Evolutionary conservation across 2,113 vertebrate genomes (phyloP), one percentile per base, ranked within the genome.

Genomic region (Sula dactylatra): DNA sequence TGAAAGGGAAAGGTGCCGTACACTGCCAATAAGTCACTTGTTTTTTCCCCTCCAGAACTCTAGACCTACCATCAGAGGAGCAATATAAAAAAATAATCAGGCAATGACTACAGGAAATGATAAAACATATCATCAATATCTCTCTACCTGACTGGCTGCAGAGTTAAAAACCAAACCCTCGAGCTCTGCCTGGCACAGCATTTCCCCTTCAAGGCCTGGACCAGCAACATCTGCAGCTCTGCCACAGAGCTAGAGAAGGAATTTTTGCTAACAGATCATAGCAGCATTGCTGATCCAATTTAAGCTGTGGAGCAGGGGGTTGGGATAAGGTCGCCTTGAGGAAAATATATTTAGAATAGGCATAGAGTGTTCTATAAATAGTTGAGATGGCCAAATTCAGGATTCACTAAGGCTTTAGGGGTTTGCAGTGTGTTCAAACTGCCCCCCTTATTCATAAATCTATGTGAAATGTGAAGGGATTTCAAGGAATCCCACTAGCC

Each of bases 331-430:
- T 80, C 42, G 81, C 71, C 74, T 82, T 91, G 91, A 88, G 89
- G 58, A 88, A 94, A 88, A 47, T 62, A 79, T 91, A 85, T 80
- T 89, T 93, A 92, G 91, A 95, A 92, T 54, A 85, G 44, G 58
- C 65, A 72, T 54, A 65, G 86, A 81, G 21, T 29, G 12, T 45
- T 94, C 95, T 87, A 94, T 73, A 94, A 96, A 95, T 91, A 96
- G 50, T 45, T 47, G 29, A 89, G 73, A 80, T 76, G 74, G 50
- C 38, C 91, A 96, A 87, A 94, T 73, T 89, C 77, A 93, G 49
- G 61, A 91, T 72, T 88, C 85, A 61, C 56, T 61, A 72, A 82
- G 66, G n/a, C 50, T 91, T 91, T 52, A 82, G 74, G n/a, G 55
- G 61, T 67, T 88, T 95, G 56, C n/a, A 70, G 34, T 49, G 47